Evolutionary conservation across 2,113 vertebrate species (phyloP), one percentile per base, ranked within the genome.

Genomic region (Tragelaphus buxtoni): DNA sequence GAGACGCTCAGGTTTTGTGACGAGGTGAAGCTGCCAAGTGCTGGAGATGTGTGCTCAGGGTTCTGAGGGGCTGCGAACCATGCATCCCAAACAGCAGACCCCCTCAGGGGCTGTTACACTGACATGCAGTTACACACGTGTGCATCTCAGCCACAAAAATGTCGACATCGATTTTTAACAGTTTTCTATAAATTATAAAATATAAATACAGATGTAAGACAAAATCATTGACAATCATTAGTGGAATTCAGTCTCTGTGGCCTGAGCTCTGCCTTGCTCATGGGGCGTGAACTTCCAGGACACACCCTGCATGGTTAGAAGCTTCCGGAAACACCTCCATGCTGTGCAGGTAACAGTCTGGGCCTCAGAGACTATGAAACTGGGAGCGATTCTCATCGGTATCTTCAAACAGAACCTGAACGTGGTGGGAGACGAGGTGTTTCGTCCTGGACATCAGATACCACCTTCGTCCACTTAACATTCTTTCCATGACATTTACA

Each of bases 371-470:
- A 30, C 17, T n/a, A 28, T 56, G 49, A n/a, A 51, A 42, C 2
- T 0, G 5, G 24, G 16, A 17, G 7, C 16, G 0, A 6, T 69
- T 17, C 2, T 42, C 55, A 35, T 20, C 4, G 2, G 9, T 14
- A 16, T 14, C 42, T 76, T 47, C 18, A 63, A 45, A 20, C 4
- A 30, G n/a, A 61, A 11, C 17, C 58, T 13, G 13, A 49, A 13
- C 0, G 2, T 39, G 14, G 0, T 18, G 32, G 51, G 55, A 14
- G 8, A 2, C 4, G n/a, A 79, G 30, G 16, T 0, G 7, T 20
- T 58, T 16, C 0, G 2, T 42, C 42, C 39, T 42, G 26, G 18
- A 14, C 76, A 1, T 5, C 5, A 7, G 18, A 8, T 13, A 1
- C 26, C 3, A 0, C 8, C 1, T 4, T 13, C 4, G 3, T 32